These are phyloP conservation scores for Rhinoraja longicauda DNA, from an alignment of 2,797 vertebrate species.

Conservation along the genomic window DNA sequence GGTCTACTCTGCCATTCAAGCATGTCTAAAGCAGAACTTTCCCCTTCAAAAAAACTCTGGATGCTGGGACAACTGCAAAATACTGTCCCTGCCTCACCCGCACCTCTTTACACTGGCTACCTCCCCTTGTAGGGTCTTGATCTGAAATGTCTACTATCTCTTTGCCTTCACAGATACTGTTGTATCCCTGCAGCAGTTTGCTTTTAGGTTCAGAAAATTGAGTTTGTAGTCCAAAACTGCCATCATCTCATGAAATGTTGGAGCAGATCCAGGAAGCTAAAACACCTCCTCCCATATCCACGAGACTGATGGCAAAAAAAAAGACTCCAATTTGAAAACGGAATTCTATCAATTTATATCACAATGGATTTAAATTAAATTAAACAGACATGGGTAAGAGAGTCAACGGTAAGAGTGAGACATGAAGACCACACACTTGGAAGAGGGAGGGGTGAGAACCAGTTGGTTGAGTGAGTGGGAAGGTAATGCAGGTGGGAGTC, in stretches of 20 bases:
- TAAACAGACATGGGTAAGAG: neutral
- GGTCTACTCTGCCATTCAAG: too few relatives aligned
- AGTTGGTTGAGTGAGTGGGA: neutral
- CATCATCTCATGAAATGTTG: neutral
- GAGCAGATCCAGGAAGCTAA: neutral
- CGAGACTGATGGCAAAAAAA: neutral
- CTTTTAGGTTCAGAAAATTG: neutral
- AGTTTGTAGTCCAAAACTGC: neutral
- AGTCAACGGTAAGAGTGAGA: neutral
- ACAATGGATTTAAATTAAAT: neutral
- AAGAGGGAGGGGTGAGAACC: neutral
- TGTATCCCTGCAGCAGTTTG: too few relatives aligned
- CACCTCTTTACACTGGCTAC: too few relatives aligned
- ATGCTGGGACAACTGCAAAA: neutral
- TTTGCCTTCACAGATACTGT: too few relatives aligned
- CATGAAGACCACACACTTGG: neutral
- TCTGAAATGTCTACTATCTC: too few relatives aligned
- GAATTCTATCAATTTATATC: neutral
- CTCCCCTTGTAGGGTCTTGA: too few relatives aligned
- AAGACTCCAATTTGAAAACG: neutral
- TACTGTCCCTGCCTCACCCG: too few relatives aligned
- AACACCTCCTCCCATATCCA: neutral
- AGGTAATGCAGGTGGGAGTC: neutral
- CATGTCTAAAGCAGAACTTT: too few relatives aligned
- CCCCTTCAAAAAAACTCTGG: neutral